These are phyloP conservation scores for Polypterus bichir DNA, from an alignment of 2,113 vertebrate species.

Conservation along the genomic window DNA sequence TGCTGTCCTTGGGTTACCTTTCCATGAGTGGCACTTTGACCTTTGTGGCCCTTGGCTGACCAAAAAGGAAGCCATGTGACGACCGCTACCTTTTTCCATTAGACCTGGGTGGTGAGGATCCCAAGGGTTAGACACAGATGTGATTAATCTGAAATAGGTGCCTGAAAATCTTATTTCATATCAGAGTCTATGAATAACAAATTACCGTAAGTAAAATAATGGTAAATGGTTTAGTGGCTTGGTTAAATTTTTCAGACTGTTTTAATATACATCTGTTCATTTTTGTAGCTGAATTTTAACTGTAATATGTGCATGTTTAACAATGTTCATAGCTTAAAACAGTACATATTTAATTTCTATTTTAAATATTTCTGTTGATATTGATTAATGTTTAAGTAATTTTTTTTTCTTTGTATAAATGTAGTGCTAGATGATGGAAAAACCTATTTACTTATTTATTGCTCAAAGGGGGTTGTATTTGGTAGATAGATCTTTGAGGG, in stretches of 20 bases:
- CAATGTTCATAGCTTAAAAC: not conserved
- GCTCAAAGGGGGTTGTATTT: too few relatives aligned
- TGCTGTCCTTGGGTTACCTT: constrained; percentile 94
- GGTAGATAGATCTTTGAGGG: too few relatives aligned
- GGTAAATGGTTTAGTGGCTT: constrained; percentile 43
- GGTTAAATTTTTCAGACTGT: constrained; percentile 34
- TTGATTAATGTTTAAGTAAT: constrained; percentile 13
- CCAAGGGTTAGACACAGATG: constrained; percentile 88
- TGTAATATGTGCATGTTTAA: not conserved
- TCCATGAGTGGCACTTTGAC: constrained; percentile 88
- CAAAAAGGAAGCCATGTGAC: constrained; percentile 88
- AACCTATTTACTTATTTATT: too few relatives aligned
- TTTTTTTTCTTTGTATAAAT: constrained; percentile 22
- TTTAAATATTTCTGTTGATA: constrained; percentile 1
- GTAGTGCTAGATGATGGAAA: constrained; percentile 1
- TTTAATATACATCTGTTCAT: constrained; percentile 22
- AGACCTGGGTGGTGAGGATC: constrained; percentile 92
- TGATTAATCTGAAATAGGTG: constrained; percentile 86
- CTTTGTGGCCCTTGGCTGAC: constrained; percentile 89
- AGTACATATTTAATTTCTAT: constrained; percentile 5
- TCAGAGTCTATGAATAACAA: constrained; percentile 57
- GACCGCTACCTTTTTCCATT: constrained; percentile 76
- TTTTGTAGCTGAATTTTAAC: constrained; percentile 20
- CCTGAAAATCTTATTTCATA: constrained; percentile 66
- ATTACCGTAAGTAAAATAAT: constrained; percentile 62